Conservation (phyloP, 2,888 invertebrate species). For the Cecidostiba fungosa region DNA sequence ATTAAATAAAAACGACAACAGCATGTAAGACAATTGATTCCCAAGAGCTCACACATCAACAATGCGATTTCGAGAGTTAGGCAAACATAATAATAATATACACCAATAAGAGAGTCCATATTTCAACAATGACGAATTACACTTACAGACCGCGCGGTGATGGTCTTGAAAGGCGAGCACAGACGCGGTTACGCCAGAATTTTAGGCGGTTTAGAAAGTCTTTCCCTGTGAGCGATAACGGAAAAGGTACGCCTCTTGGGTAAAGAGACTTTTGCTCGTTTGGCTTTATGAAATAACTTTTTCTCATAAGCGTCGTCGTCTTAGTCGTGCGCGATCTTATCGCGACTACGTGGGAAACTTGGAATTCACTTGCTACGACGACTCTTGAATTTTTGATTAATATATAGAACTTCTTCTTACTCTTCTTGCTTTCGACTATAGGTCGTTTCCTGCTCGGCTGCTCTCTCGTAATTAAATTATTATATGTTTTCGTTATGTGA, state of each 20-base stretch:
- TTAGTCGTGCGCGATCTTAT: neutral
- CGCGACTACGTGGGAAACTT: neutral
- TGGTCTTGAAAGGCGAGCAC: neutral
- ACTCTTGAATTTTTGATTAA: conserved; percentile 12
- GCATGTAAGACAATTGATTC: neutral
- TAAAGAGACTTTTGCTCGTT: neutral
- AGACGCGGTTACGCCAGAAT: neutral
- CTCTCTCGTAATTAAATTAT: too few species aligned
- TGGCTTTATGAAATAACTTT: conserved; percentile 5
- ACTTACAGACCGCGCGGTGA: neutral
- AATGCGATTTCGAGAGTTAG: conserved; percentile 6
- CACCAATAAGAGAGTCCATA: neutral
- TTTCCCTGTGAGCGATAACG: neutral
- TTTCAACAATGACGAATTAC: conserved; percentile 9
- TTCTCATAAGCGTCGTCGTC: neutral
- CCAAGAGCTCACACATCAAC: neutral
- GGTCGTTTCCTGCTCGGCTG: too few species aligned
- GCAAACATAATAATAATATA: neutral
- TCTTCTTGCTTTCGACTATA: too few species aligned
- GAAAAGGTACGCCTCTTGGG: neutral
- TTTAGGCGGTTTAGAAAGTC: conserved; percentile 39
- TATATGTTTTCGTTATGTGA: too few species aligned
- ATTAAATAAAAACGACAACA: neutral
- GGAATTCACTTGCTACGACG: neutral
- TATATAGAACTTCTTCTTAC: neutral